Base-by-base conservation (phyloP, 2,113 vertebrate genomes). In the Sylvilagus bachmani region DNA sequence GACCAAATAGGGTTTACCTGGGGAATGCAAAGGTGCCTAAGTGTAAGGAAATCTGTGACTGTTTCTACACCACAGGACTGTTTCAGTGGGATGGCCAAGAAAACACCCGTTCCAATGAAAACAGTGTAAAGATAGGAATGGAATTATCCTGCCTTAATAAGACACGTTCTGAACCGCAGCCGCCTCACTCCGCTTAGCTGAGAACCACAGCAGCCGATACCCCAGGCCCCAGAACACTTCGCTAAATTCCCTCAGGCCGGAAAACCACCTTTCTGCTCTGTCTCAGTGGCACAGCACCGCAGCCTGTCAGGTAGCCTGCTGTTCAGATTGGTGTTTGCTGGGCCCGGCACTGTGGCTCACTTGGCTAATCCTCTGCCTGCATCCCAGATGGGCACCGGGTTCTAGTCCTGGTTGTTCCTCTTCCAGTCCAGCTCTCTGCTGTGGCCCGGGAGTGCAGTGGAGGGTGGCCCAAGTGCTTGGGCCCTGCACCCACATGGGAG, bases 131-230 rank as follows among this genome's bases (percentile, higher is more conserved):
- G 87, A 44, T 24, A 79, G 29, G 88, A 74, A 70, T 10, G n/a
- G 82, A 92, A 36, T 55, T 73, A n/a, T 62, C 55, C 29, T 77
- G 82, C 49, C 81, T 64, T 88, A 82, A 89, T 22, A 49, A 89
- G 66, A 71, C 19, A 19, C 17, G 24, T 8, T 95, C 44, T 81
- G 38, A 86, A 53, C 49, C 73, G 29, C 25, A 38, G 82, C 25
- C 33, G 82, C 61, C 73, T 79, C 51, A n/a, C 19, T 78, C 64
- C n/a, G 13, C 80, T 55, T 51, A 22, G 25, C 51, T 62, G 83
- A 17, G 67, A 89, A 12, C 38, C 58, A 69, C 22, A 51, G 13
- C 13, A 81, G 66, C 36, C 21, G 36, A 62, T 19, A 38, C 36
- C 22, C 80, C n/a, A 24, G 6, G 13, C 51, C 75, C 66, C 22